phyloP scores from a whole-genome alignment of 2,888 invertebrate genomes.

The Tineola bisselliella region DNA sequence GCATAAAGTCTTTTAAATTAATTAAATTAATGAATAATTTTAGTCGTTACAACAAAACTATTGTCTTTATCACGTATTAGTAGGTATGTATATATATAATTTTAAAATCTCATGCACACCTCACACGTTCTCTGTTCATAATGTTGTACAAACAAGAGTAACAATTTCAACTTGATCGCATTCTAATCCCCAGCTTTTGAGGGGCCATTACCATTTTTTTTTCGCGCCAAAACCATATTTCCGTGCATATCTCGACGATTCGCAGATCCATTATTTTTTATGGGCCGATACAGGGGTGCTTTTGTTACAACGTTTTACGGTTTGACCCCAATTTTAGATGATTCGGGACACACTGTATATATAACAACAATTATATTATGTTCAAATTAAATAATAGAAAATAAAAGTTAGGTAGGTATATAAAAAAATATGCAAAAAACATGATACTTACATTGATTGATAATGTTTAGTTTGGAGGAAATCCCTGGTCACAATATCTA shows the following conservation, averaged over 20 bases:
- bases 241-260: slow-evolving; percentile 66
- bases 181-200: slow-evolving; percentile 66
- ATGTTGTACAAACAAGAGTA: background rate
- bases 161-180: slow-evolving; percentile 55
- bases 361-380: too few relatives aligned
- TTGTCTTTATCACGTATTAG: too few relatives aligned
- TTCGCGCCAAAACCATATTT: slow-evolving; percentile 63
- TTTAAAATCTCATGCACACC: background rate
- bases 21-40: too few relatives aligned
- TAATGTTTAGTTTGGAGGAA: too few relatives aligned
- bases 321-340: background rate
- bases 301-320: slow-evolving; percentile 19
- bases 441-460: too few relatives aligned
- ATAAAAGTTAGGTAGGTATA: too few relatives aligned
- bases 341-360: background rate
- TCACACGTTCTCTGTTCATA: background rate
- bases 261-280: slow-evolving; percentile 68
- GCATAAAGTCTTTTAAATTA: too few relatives aligned
- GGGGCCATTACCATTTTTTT: slow-evolving; percentile 65
- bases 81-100: too few relatives aligned
- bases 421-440: too few relatives aligned
- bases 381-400: too few relatives aligned
- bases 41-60: too few relatives aligned
- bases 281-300: slow-evolving; percentile 24
- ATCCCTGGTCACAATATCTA: background rate